phyloP scores from a whole-genome alignment of 2,113 vertebrate species.

The Saccopteryx leptura region DNA sequence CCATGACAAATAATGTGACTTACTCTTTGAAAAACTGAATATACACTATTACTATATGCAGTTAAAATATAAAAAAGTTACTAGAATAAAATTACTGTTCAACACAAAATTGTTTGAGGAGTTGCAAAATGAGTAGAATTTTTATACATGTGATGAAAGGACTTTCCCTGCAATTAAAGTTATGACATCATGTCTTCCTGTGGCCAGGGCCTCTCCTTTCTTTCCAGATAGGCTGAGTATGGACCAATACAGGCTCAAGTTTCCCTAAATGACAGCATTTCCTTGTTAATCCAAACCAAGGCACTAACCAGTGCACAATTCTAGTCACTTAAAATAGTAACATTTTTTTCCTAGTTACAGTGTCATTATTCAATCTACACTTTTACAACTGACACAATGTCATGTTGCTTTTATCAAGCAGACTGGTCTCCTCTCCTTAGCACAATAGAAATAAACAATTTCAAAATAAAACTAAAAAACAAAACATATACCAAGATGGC shows the following conservation, averaged over 20 bases:
- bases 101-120: neutral
- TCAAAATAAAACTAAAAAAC: neutral
- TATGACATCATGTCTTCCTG: neutral
- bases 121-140: neutral
- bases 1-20: neutral
- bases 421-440: neutral
- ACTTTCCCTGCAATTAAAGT: neutral
- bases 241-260: neutral
- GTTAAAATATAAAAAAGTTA: slow-evolving; percentile 35
- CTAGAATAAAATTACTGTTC: slow-evolving; percentile 1
- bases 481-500: too few species aligned
- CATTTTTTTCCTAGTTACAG: neutral
- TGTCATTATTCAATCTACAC: slow-evolving; percentile 6
- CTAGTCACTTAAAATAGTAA: neutral
- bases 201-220: neutral
- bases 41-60: neutral
- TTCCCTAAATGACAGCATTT: neutral
- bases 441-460: neutral
- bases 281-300: neutral
- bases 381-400: neutral
- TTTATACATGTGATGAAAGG: neutral
- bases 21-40: slow-evolving; percentile 35
- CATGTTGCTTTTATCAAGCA: neutral
- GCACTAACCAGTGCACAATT: neutral
- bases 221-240: neutral